These are phyloP conservation scores for Bostrychus sinensis DNA, from an alignment of 2,113 vertebrate species.

Conservation along the genomic window DNA sequence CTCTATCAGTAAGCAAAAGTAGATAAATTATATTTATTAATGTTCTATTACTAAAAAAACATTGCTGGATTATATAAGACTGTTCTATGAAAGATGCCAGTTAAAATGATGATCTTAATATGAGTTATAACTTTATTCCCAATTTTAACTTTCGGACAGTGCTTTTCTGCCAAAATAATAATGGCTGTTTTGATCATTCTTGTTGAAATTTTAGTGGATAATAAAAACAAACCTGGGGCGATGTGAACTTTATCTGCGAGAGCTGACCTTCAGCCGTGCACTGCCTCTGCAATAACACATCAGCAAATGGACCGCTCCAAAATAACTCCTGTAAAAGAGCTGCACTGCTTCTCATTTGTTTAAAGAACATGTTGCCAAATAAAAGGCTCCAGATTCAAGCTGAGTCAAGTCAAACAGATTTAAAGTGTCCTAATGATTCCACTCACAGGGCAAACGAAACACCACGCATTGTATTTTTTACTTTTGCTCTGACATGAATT, in stretches of 20 bases:
- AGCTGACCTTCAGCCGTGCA: constrained; percentile 9
- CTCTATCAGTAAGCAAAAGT: too few relatives aligned
- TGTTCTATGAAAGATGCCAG: too few relatives aligned
- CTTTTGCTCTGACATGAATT: constrained; percentile 6
- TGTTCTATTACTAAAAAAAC: too few relatives aligned
- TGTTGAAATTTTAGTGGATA: not conserved
- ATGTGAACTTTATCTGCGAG: constrained; percentile 7
- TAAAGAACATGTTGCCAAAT: not conserved
- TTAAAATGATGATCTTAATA: too few relatives aligned
- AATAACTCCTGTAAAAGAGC: not conserved
- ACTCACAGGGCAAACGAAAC: not conserved
- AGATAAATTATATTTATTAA: too few relatives aligned
- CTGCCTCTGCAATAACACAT: constrained; percentile 1
- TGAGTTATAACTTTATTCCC: too few relatives aligned
- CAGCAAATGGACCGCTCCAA: not conserved
- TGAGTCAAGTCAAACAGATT: constrained; percentile 2
- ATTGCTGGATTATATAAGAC: too few relatives aligned
- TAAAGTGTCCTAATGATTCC: not conserved
- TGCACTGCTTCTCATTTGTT: not conserved
- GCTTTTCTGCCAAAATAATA: not conserved
- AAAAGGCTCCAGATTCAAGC: not conserved
- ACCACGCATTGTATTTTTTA: constrained; percentile 4
- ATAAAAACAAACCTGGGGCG: constrained; percentile 2
- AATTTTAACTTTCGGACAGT: not conserved
- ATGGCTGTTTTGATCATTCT: not conserved